Evolutionary conservation across 2,797 vertebrate species (phyloP).

Genomic region (Triplophysa bombifrons): DNA sequence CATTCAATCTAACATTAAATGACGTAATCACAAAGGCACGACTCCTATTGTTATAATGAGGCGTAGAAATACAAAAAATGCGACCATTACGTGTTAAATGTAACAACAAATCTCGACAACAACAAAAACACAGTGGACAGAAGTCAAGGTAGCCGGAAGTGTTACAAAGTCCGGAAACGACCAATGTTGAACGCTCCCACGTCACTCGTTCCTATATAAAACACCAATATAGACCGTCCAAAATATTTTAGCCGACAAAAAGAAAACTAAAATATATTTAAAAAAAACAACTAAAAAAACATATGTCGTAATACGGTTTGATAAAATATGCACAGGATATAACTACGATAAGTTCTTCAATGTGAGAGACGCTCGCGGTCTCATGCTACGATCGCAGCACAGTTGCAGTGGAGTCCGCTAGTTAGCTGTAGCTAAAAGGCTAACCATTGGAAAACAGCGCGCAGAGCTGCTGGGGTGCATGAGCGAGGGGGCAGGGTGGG

Average conservation of each 20-base stretch:
- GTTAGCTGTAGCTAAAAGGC: constrained; percentile 63
- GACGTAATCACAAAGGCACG: not conserved
- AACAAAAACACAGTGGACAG: constrained; percentile 12
- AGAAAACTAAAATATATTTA: constrained; percentile 51
- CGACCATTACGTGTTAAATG: not conserved
- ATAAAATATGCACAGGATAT: constrained; percentile 34
- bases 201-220: constrained; percentile 79
- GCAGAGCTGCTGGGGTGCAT: constrained; percentile 73
- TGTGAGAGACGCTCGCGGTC: constrained; percentile 55
- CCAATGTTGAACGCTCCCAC: constrained; percentile 79
- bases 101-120: too few species aligned
- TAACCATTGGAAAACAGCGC: constrained; percentile 79
- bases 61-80: not conserved
- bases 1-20: not conserved
- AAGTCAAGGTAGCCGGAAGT: constrained; percentile 77
- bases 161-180: constrained; percentile 80
- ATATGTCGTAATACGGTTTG: constrained; percentile 42
- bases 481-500: constrained; percentile 69
- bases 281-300: constrained; percentile 35
- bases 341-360: constrained; percentile 38
- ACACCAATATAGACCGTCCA: constrained; percentile 71
- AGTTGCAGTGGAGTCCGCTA: constrained; percentile 70
- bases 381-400: constrained; percentile 61
- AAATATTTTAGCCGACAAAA: constrained; percentile 68
- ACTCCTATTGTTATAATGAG: not conserved